Percentiles rank a stretch among this genome's conserved stretches.
Evolutionary conservation across 1,140 invertebrate species (phyloP).

Genomic region (Trissolcus basalis): DNA sequence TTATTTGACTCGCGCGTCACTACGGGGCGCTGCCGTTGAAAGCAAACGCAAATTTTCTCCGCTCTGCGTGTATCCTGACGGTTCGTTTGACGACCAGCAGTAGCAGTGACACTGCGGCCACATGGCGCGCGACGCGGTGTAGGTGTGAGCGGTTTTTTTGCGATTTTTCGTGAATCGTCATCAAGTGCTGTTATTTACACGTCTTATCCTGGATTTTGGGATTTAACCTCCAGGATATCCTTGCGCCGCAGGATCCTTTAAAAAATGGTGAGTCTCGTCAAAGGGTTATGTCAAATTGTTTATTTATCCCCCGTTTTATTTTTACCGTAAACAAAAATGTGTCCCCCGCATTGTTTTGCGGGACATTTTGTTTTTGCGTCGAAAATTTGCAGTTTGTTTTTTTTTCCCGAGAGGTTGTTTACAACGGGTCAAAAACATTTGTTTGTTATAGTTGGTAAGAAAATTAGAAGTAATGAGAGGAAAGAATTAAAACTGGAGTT

Average conservation of each 20-base stretch:
- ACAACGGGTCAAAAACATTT: not conserved
- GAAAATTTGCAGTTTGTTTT: too few species aligned
- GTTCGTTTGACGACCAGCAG: too few species aligned
- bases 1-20: too few species aligned
- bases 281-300: conserved; percentile 18
- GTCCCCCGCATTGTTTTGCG: not conserved
- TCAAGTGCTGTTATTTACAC: conserved; percentile 2
- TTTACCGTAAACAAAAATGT: not conserved
- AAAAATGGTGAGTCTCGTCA: conserved; percentile 21
- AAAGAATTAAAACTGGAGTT: not conserved
- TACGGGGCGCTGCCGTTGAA: too few species aligned
- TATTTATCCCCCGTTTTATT: not conserved
- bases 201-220: conserved; percentile 2
- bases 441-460: not conserved
- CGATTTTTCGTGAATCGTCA: conserved; percentile 1
- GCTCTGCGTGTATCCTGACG: too few species aligned
- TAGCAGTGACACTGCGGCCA: conserved; percentile 8
- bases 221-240: conserved; percentile 3
- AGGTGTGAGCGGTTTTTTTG: conserved; percentile 5
- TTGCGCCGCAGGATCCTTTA: not conserved
- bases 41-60: too few species aligned
- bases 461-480: not conserved
- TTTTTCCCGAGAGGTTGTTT: too few species aligned
- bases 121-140: conserved; percentile 32
- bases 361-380: too few species aligned